These are phyloP conservation scores for Platygyra sinensis DNA, from an alignment of 64 coral and sea anemone species.

Conservation along the genomic window DNA sequence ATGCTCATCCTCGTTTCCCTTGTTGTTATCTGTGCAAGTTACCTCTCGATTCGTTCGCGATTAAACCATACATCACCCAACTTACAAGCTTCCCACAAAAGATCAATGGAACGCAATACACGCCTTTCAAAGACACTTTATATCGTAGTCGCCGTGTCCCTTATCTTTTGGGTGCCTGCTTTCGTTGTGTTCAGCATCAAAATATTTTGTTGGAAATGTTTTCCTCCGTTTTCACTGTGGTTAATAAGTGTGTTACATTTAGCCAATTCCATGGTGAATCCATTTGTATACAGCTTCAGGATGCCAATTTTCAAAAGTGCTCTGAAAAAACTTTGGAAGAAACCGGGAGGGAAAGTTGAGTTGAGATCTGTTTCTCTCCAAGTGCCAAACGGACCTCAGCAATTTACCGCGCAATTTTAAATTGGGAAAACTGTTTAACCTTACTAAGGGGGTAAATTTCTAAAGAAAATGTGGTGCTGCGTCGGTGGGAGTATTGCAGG, in stretches of 20 bases:
- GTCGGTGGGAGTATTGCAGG: too few species aligned
- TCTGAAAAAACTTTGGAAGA: background rate
- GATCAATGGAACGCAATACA: background rate
- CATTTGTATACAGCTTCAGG: conserved; percentile 2
- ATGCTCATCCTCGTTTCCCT: background rate
- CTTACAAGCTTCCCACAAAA: background rate
- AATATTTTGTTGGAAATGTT: background rate
- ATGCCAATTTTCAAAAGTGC: conserved; percentile 6
- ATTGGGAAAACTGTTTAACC: too few species aligned
- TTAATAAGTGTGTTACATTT: background rate
- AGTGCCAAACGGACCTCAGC: too few species aligned
- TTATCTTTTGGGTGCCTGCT: background rate
- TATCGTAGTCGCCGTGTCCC: background rate
- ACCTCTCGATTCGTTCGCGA: background rate
- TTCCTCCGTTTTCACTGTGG: background rate
- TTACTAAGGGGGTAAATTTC: too few species aligned
- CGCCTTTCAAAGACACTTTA: background rate
- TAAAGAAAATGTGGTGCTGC: too few species aligned
- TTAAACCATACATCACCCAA: background rate
- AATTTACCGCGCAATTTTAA: too few species aligned
- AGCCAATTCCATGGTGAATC: background rate
- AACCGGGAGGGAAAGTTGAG: background rate
- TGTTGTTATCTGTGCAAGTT: background rate
- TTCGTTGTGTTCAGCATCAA: background rate
- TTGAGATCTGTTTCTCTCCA: background rate